These are phyloP conservation scores for Gonocerus acuteangulatus DNA, from an alignment of 2,888 invertebrate genomes.

Conservation along the genomic window DNA sequence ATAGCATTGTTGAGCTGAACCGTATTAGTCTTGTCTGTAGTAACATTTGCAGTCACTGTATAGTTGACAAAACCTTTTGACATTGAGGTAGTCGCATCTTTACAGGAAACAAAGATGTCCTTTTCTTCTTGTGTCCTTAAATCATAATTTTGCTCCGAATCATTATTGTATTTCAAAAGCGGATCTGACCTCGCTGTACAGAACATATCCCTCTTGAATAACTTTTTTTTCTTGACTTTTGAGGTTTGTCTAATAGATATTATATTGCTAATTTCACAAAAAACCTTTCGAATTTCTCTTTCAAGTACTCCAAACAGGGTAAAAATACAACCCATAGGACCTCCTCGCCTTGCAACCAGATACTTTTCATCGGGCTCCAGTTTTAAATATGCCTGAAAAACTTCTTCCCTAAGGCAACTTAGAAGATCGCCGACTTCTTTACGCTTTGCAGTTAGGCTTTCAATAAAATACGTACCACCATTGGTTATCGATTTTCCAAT, in stretches of 20 bases:
- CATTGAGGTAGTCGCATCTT: too few species aligned
- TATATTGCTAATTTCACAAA: neutral
- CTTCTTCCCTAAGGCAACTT: conserved; percentile 8
- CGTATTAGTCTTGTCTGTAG: too few species aligned
- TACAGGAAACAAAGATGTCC: too few species aligned
- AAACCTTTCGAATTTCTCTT: neutral
- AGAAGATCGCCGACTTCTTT: conserved; percentile 5
- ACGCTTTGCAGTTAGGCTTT: neutral
- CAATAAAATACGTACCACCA: conserved; percentile 4
- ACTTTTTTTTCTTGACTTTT: neutral
- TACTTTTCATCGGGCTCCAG: conserved; percentile 7
- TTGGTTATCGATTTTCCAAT: neutral
- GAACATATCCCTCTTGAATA: too few species aligned
- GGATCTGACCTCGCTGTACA: too few species aligned
- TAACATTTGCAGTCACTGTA: too few species aligned
- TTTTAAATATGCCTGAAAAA: conserved; percentile 12
- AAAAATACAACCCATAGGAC: conserved; percentile 5
- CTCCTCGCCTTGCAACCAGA: conserved; percentile 1
- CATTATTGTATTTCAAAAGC: too few species aligned
- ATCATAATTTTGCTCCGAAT: too few species aligned
- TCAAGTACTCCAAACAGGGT: conserved; percentile 12
- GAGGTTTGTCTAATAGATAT: neutral
- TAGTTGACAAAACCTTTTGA: too few species aligned
- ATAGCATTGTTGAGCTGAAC: too few species aligned
- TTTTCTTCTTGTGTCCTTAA: too few species aligned